phyloP scores from a whole-genome alignment of 2,797 vertebrate species.

The Alfaro cultratus region DNA sequence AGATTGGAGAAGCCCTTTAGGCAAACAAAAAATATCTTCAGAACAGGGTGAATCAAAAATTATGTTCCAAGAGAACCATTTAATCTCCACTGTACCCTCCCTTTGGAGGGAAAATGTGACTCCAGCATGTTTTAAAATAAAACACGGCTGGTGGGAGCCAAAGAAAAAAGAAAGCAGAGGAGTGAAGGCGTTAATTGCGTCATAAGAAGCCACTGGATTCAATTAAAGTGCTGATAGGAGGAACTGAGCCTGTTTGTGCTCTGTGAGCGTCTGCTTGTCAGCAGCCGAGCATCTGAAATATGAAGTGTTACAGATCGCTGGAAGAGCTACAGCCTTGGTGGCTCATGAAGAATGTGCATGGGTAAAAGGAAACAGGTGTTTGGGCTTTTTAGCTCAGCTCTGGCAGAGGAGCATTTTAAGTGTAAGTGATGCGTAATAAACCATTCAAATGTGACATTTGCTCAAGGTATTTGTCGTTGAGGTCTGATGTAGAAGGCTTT shows the following conservation, averaged over 20 bases:
- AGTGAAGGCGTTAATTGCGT: slow-evolving; percentile 4
- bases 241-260: slow-evolving; percentile 19
- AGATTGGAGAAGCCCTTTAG: slow-evolving; percentile 1
- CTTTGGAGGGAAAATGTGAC: not conserved
- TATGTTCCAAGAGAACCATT: not conserved
- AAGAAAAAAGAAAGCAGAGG: not conserved
- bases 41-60: not conserved
- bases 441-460: not conserved
- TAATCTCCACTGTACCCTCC: not conserved
- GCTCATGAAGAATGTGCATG: slow-evolving; percentile 65
- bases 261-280: slow-evolving; percentile 30
- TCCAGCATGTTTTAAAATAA: not conserved
- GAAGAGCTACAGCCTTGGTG: slow-evolving; percentile 50
- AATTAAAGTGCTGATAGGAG: slow-evolving; percentile 26
- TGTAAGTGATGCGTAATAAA: not conserved
- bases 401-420: not conserved
- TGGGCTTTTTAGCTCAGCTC: not conserved
- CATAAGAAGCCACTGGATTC: slow-evolving; percentile 31
- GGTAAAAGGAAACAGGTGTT: slow-evolving; percentile 66
- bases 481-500: not conserved
- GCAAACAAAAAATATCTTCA: slow-evolving; percentile 12
- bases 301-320: slow-evolving; percentile 53
- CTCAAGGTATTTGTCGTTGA: not conserved
- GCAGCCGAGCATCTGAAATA: slow-evolving; percentile 50
- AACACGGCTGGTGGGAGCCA: fast-evolving